A percentile compares a stretch with the other conserved stretches of the same genome.
These are phyloP conservation scores for Macroteleia sp. DNA, from an alignment of 2,888 invertebrate genomes.

Conservation along the genomic window DNA sequence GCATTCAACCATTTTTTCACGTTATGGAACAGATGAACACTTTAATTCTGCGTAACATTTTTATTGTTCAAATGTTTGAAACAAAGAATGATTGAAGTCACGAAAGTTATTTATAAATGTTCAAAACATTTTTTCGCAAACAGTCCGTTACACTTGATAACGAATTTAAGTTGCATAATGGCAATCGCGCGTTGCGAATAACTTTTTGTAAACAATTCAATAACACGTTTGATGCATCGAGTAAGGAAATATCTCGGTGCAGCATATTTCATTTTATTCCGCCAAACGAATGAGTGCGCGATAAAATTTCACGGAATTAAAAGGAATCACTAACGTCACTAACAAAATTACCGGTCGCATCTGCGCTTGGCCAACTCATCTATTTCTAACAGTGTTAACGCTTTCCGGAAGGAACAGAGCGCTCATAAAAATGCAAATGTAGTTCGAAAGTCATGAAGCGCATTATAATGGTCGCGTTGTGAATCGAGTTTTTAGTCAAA, in stretches of 20 bases:
- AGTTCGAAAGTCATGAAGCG: slow-evolving; percentile 30
- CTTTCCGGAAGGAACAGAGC: slow-evolving; percentile 16
- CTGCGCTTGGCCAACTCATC: slow-evolving; percentile 14
- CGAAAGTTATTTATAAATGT: too few species aligned
- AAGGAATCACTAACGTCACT: slow-evolving; percentile 23
- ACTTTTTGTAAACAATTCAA: slow-evolving; percentile 14
- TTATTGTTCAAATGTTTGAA: too few species aligned
- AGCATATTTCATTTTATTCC: slow-evolving; percentile 4
- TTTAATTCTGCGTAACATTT: too few species aligned
- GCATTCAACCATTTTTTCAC: too few species aligned
- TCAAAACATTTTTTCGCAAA: too few species aligned
- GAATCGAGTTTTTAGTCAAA: slow-evolving; percentile 11
- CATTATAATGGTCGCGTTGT: slow-evolving; percentile 17
- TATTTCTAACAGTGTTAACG: slow-evolving; percentile 27
- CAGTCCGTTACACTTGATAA: background rate
- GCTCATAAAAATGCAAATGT: slow-evolving; percentile 31
- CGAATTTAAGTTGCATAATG: background rate
- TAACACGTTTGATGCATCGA: background rate
- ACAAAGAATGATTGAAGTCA: too few species aligned
- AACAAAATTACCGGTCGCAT: slow-evolving; percentile 21
- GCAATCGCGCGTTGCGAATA: background rate
- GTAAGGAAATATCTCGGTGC: background rate
- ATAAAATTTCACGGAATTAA: slow-evolving; percentile 17
- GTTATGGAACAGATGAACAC: too few species aligned
- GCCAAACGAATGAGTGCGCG: slow-evolving; percentile 7